These are phyloP conservation scores for Melospiza melodia DNA, from an alignment of 2,113 vertebrate genomes.

Conservation along the genomic window DNA sequence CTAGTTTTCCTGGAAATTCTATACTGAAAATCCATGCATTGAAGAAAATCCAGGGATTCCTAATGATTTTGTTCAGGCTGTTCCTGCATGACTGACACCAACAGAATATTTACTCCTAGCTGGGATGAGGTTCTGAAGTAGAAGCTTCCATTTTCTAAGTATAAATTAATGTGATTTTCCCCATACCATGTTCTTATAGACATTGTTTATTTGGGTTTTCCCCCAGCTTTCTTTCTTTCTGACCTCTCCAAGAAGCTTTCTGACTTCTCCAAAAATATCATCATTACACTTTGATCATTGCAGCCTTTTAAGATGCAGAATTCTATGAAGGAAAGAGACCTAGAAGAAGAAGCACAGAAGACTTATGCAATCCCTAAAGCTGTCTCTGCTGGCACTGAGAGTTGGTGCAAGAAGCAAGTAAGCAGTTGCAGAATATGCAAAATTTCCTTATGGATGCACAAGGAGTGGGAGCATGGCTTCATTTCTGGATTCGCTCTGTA, in stretches of 20 bases:
- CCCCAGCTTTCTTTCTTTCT: neutral
- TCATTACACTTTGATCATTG: neutral
- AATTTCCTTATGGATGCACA: neutral
- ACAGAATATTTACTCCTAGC: neutral
- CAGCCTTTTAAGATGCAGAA: neutral
- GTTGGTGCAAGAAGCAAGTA: neutral
- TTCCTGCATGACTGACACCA: neutral
- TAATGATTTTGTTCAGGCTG: neutral
- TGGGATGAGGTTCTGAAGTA: neutral
- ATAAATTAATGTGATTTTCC: neutral
- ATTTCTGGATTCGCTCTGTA: neutral
- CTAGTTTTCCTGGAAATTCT: neutral
- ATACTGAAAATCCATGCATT: neutral
- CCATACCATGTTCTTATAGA: neutral
- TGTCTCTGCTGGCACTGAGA: accelerated
- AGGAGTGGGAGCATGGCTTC: accelerated
- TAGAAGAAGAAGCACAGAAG: neutral
- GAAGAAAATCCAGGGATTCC: neutral
- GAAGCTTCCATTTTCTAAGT: neutral
- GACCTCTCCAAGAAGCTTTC: neutral
- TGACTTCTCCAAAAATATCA: neutral
- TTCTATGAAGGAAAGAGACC: neutral
- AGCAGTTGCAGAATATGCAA: neutral
- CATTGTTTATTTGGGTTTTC: neutral
- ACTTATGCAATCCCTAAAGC: neutral